Conservation (phyloP, 2,113 vertebrate species). For the Canis aureus region DNA sequence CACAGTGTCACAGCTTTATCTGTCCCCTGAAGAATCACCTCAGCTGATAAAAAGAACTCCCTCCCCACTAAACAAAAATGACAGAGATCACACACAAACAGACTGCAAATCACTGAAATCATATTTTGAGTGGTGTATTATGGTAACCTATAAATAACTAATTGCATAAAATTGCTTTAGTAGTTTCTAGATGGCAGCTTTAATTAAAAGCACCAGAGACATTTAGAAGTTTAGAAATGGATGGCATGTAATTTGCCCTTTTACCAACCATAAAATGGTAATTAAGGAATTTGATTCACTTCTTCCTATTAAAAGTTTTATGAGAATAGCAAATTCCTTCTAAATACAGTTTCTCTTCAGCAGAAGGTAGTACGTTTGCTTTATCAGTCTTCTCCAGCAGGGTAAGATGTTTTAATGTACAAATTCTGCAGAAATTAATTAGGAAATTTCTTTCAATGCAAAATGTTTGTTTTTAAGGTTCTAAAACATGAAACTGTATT, state of each 20-base stretch:
- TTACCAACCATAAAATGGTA: slow-evolving; percentile 90
- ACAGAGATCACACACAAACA: slow-evolving; percentile 85
- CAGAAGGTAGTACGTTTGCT: slow-evolving; percentile 84
- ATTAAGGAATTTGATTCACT: slow-evolving; percentile 91
- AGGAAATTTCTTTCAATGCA: slow-evolving; percentile 77
- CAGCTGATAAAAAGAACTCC: slow-evolving; percentile 66
- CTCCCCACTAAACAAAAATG: slow-evolving; percentile 72
- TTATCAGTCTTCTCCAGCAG: slow-evolving; percentile 81
- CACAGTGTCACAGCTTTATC: background rate
- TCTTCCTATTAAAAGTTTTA: slow-evolving; percentile 90
- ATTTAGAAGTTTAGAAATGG: slow-evolving; percentile 90
- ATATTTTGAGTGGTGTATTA: slow-evolving; percentile 89
- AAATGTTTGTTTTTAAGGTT: slow-evolving; percentile 81
- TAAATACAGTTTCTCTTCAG: slow-evolving; percentile 85
- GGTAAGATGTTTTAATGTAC: slow-evolving; percentile 77
- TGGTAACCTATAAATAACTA: slow-evolving; percentile 91
- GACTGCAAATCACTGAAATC: slow-evolving; percentile 87
- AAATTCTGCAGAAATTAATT: slow-evolving; percentile 83
- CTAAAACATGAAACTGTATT: slow-evolving; percentile 68
- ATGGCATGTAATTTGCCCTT: slow-evolving; percentile 90
- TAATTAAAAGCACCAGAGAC: slow-evolving; percentile 90
- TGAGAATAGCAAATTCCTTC: slow-evolving; percentile 86
- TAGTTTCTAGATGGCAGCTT: slow-evolving; percentile 89
- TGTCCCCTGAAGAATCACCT: slow-evolving; percentile 60
- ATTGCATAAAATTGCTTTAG: slow-evolving; percentile 89